Percentiles rank a stretch among this genome's conserved stretches.
phyloP scores from a whole-genome alignment of 1,140 invertebrate genomes.

The Scaptomyza hsui region DNA sequence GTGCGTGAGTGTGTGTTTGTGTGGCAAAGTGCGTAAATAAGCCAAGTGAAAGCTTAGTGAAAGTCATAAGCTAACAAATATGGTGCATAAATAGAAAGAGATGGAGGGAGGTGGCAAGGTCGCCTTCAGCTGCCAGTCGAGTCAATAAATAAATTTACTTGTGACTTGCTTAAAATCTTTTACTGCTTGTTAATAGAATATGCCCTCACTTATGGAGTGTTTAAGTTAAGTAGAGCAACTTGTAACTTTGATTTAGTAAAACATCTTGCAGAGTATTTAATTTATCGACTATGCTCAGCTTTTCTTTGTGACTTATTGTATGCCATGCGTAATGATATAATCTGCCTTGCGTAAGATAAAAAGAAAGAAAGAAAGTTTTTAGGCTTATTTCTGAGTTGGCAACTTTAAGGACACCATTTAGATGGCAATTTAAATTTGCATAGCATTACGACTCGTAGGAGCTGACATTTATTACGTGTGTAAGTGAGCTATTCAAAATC shows the following conservation, averaged over 20 bases:
- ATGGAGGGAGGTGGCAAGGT: slow-evolving; percentile 5
- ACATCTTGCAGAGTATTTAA: background rate
- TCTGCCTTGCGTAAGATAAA: slow-evolving; percentile 40
- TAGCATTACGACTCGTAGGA: slow-evolving; percentile 50
- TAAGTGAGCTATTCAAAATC: slow-evolving; percentile 78
- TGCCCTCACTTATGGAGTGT: background rate
- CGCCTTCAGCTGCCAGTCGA: slow-evolving; percentile 57
- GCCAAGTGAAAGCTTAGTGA: slow-evolving; percentile 49
- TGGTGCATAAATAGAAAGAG: slow-evolving; percentile 26
- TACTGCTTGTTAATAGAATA: slow-evolving; percentile 1
- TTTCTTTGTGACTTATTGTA: slow-evolving; percentile 37
- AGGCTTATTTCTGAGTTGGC: slow-evolving; percentile 13
- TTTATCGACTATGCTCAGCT: background rate
- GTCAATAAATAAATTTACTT: slow-evolving; percentile 78
- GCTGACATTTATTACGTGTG: slow-evolving; percentile 66
- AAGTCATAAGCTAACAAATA: slow-evolving; percentile 66
- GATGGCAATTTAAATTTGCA: slow-evolving; percentile 66
- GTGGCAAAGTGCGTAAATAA: slow-evolving; percentile 12
- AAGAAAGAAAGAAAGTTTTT: slow-evolving; percentile 21
- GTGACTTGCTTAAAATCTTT: slow-evolving; percentile 4
- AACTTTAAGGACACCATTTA: slow-evolving; percentile 34
- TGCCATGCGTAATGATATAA: slow-evolving; percentile 61
- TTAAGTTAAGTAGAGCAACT: background rate
- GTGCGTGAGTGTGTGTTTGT: slow-evolving; percentile 24
- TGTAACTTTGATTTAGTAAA: no score